Percentiles rank a stretch among this genome's conserved stretches.
Evolutionary conservation across 2,888 invertebrate genomes (phyloP).

Genomic region (Brenthis hecate): DNA sequence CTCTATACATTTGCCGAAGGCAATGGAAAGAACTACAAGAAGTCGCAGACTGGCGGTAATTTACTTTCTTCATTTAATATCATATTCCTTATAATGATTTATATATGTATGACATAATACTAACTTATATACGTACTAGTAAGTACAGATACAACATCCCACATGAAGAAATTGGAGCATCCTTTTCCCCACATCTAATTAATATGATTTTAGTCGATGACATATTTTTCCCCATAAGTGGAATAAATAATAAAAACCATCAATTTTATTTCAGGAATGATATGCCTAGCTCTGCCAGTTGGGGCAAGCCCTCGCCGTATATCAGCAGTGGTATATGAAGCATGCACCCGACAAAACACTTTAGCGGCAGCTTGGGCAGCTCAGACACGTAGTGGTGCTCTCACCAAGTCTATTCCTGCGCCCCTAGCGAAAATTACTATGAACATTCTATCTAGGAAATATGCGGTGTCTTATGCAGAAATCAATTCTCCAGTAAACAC

Average conservation of each 20-base stretch:
- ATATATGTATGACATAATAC: no score
- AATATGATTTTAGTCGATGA: no score
- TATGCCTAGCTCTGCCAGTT: conserved; percentile 85
- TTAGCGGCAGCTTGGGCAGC: conserved; percentile 78
- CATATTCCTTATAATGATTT: neutral
- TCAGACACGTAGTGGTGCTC: conserved; percentile 76
- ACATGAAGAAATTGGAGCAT: neutral
- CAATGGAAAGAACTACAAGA: conserved; percentile 73
- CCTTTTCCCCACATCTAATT: neutral
- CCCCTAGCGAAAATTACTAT: conserved; percentile 75
- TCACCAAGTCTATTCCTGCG: conserved; percentile 85
- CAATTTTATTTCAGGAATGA: conserved; percentile 76
- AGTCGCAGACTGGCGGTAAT: conserved; percentile 79
- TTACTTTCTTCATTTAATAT: neutral
- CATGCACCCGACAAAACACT: conserved; percentile 75
- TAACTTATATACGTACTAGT: no score
- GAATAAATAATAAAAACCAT: neutral
- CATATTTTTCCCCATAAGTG: no score
- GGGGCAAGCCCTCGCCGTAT: conserved; percentile 71
- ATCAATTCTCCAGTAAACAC: conserved; percentile 68
- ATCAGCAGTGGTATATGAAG: conserved; percentile 57
- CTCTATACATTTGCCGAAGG: conserved; percentile 78
- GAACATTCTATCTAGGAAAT: conserved; percentile 85
- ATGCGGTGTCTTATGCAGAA: conserved; percentile 86
- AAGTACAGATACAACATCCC: no score